phyloP scores from a whole-genome alignment of 2,888 invertebrate genomes.

The Linnaemya tessellans region DNA sequence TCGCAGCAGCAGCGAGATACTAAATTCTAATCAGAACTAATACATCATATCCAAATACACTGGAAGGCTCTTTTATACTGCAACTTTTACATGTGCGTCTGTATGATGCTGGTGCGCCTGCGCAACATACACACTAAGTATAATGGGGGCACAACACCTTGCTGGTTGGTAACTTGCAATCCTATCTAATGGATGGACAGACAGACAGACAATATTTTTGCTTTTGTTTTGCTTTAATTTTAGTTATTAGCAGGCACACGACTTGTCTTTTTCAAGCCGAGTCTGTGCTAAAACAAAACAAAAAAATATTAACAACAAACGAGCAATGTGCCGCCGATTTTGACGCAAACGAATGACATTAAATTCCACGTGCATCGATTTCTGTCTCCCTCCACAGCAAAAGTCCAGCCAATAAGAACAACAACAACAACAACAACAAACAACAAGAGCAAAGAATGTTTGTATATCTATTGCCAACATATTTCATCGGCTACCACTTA shows the following conservation, averaged over 20 bases:
- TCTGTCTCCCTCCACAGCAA: constrained; percentile 56
- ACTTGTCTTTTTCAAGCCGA: constrained; percentile 55
- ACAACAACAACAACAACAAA: constrained; percentile 18
- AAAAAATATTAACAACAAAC: constrained; percentile 44
- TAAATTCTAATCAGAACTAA: constrained; percentile 75
- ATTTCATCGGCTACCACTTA: constrained; percentile 72
- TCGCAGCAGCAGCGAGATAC: constrained; percentile 21
- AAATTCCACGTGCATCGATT: constrained; percentile 72
- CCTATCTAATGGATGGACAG: too few relatives aligned
- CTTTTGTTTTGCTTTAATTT: constrained; percentile 18
- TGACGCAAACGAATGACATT: constrained; percentile 72
- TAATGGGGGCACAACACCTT: constrained; percentile 69
- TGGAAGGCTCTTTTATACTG: constrained; percentile 6
- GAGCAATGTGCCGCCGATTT: constrained; percentile 61
- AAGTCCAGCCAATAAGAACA: neutral
- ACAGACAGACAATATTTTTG: constrained; percentile 31
- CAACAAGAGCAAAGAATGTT: constrained; percentile 48
- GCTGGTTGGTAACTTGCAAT: constrained; percentile 61
- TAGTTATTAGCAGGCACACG: constrained; percentile 69
- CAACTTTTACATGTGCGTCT: neutral
- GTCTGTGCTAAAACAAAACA: constrained; percentile 7
- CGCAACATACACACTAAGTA: constrained; percentile 33
- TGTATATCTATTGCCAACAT: constrained; percentile 71
- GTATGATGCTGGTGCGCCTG: constrained; percentile 50
- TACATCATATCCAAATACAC: constrained; percentile 72